Evolutionary conservation across 2,888 invertebrate genomes (phyloP), one percentile per base, ranked within the genome.

Genomic region (Caenorhabditis japonica): DNA sequence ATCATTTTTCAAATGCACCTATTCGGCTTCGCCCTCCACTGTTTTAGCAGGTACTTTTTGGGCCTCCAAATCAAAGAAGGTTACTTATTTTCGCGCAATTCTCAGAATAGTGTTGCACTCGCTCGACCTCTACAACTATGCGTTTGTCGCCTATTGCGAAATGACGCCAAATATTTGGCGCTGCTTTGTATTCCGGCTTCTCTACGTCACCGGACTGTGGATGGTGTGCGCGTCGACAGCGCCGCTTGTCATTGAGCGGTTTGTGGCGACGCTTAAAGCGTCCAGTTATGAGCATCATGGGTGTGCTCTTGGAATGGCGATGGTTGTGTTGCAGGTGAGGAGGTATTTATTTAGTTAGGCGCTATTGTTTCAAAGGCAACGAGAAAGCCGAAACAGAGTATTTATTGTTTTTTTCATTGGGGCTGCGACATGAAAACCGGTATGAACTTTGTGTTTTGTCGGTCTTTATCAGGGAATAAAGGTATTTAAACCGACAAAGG

Each of bases 151-250:
- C 12, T 61, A 56, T 10, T 70, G 70, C 17, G 33, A 61, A 0
- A 70, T 61, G 70, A 36, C 61, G 10, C 70, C 70, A 2, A 27
- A 55, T 19, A 49, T 70, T 30, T 70, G 61, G 21, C 19, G 70
- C 38, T 70, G 70, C 21, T 70, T 70, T 25, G 30, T 70, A 8
- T 61, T 70, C 25, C 70, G 70, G 4, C 43, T 70, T 5, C 33
- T 61, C 34, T 70, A 56, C 47, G 61, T 61, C 30, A 36, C 27
- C 8, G 70, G 70, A 3, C 30, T 70, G 47, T 70, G 70, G 70
- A 43, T 70, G 23, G 61, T 56, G 5, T 30, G 8, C 5, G 51
- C 56, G 36, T 56, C 70, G 0, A 61, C 61, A 2, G 17, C 61
- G 15, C 38, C 56, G 1, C 7, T 70, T 1, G 39, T 52, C 7